A percentile compares a stretch with the other conserved stretches of the same genome.
These are phyloP conservation scores for Emys orbicularis DNA, from an alignment of 2,797 vertebrate species.

Conservation along the genomic window DNA sequence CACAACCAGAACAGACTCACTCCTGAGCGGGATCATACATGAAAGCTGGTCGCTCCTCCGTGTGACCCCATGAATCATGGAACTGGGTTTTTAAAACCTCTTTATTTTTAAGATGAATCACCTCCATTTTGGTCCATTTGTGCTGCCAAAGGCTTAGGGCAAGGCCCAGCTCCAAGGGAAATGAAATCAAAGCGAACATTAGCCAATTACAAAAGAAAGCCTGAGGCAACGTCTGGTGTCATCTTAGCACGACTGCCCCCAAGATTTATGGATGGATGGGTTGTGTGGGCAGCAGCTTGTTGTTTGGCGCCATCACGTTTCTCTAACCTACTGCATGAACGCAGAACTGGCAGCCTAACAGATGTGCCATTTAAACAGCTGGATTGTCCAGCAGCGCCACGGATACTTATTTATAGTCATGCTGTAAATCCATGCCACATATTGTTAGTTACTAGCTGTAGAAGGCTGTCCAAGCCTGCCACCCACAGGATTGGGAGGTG, in stretches of 20 bases:
- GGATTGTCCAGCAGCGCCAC: not conserved
- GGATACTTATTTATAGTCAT: not conserved
- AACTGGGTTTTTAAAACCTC: not conserved
- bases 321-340: not conserved
- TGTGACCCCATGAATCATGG: not conserved
- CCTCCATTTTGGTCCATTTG: not conserved
- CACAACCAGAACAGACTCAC: not conserved
- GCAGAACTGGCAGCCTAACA: not conserved
- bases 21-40: not conserved
- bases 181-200: not conserved
- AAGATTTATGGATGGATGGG: not conserved
- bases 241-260: not conserved
- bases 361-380: not conserved
- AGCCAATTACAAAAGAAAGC: not conserved
- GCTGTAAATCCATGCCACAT: not conserved
- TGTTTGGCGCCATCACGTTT: not conserved
- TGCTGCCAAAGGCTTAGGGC: not conserved
- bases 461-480: conserved; percentile 47
- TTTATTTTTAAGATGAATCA: not conserved
- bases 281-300: not conserved
- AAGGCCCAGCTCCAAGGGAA: not conserved
- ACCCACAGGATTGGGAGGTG: conserved; percentile 33
- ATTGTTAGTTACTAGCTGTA: rapidly evolving
- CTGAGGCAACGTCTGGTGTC: not conserved
- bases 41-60: not conserved